Percentiles rank a stretch among this genome's conserved stretches.
Conservation (phyloP, 1,140 invertebrate genomes). For the Paraescarpia echinospica region DNA sequence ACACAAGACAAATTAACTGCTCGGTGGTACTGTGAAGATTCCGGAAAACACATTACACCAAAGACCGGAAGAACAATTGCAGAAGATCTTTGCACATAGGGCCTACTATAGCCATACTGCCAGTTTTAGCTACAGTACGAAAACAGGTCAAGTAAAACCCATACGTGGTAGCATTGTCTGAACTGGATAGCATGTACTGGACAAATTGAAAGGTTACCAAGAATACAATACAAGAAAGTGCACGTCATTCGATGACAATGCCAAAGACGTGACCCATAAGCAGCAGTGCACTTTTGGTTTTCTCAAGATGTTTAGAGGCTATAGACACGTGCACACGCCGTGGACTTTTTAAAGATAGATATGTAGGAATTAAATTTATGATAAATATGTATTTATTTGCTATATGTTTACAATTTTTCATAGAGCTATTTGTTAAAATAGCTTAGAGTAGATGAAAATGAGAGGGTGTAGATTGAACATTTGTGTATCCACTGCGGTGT, state of each 20-base stretch:
- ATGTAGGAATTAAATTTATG: too few species aligned
- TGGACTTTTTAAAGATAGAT: too few species aligned
- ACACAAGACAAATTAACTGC: neutral
- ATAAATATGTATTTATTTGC: too few species aligned
- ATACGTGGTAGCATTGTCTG: neutral
- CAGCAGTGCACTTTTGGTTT: neutral
- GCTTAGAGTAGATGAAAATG: too few species aligned
- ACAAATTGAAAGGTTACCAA: neutral
- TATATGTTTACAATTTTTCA: too few species aligned
- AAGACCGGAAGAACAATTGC: neutral
- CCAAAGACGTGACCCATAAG: neutral
- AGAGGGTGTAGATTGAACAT: too few species aligned
- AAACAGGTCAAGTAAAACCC: neutral
- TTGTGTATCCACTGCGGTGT: too few species aligned
- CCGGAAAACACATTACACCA: neutral
- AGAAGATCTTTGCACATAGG: neutral
- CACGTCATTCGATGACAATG: neutral
- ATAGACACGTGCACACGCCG: too few species aligned
- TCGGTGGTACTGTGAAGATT: neutral
- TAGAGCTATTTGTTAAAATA: too few species aligned
- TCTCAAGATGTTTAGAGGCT: neutral
- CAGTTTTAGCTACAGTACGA: neutral
- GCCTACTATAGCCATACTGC: neutral
- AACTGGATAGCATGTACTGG: neutral
- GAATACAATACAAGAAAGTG: neutral